Conservation (phyloP, 2,888 invertebrate species). For the Lepidochitona cinerea region DNA sequence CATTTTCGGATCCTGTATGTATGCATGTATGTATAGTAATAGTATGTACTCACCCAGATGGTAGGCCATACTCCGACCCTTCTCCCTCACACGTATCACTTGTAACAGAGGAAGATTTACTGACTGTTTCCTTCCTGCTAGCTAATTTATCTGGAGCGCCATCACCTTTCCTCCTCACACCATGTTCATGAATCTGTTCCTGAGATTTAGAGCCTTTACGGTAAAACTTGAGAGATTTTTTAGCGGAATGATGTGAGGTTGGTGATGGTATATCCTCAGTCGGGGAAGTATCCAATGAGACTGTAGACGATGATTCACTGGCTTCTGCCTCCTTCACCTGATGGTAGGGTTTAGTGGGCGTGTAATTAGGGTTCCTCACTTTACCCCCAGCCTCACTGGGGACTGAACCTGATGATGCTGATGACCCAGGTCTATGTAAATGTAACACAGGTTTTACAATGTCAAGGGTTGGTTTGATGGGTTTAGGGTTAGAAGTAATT, state of each 20-base stretch:
- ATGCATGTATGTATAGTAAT: no score
- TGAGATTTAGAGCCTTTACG: slow-evolving; percentile 49
- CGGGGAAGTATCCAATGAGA: background rate
- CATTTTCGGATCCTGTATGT: no score
- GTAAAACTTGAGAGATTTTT: slow-evolving; percentile 32
- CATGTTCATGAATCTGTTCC: slow-evolving; percentile 42
- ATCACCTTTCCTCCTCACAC: slow-evolving; percentile 42
- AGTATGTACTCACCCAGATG: slow-evolving; percentile 32
- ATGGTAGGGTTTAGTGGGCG: slow-evolving; percentile 54
- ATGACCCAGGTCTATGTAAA: background rate
- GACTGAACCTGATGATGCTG: background rate
- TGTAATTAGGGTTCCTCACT: slow-evolving; percentile 54
- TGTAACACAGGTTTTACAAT: no score
- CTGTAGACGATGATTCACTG: background rate
- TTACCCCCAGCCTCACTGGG: slow-evolving; percentile 2
- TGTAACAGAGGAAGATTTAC: slow-evolving; percentile 22
- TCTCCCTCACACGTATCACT: slow-evolving; percentile 38
- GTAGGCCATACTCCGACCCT: slow-evolving; percentile 30
- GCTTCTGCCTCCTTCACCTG: slow-evolving; percentile 33
- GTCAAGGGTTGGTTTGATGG: background rate
- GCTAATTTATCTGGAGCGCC: slow-evolving; percentile 44
- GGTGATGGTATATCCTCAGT: background rate
- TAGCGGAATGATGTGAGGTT: background rate
- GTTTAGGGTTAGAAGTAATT: background rate
- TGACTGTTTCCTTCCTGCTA: slow-evolving; percentile 27